Conservation (phyloP, 2,113 vertebrate species). For the Vireo altiloquus region DNA sequence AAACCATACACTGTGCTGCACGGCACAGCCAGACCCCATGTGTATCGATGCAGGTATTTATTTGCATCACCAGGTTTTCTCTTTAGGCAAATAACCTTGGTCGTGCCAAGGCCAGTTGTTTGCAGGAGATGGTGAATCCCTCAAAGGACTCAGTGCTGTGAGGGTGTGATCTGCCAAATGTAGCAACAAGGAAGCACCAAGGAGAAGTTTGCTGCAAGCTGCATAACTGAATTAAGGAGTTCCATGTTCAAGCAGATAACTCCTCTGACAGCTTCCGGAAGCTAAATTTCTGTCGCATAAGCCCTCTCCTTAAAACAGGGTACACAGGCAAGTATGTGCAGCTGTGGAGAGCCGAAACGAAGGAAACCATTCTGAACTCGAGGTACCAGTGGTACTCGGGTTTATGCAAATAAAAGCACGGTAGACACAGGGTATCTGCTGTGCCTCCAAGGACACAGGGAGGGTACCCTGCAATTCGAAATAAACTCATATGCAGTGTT, state of each 20-base stretch:
- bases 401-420: not conserved
- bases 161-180: not conserved
- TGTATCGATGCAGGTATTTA: rapidly evolving
- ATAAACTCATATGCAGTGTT: rapidly evolving
- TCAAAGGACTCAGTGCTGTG: not conserved
- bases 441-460: not conserved
- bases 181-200: not conserved
- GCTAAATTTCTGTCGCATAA: not conserved
- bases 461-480: not conserved
- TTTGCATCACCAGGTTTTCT: not conserved
- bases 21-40: not conserved
- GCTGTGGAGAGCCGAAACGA: not conserved
- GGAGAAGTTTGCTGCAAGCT: not conserved
- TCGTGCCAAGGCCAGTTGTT: not conserved
- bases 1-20: rapidly evolving
- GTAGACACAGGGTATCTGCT: not conserved
- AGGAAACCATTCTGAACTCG: not conserved
- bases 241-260: not conserved
- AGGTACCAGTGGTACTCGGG: not conserved
- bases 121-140: not conserved
- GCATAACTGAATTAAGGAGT: not conserved
- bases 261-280: not conserved
- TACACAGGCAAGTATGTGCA: not conserved
- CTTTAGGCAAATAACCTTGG: not conserved
- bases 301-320: not conserved